Conservation (phyloP, 2,797 vertebrate genomes). For the Hephaestus fuliginosus region DNA sequence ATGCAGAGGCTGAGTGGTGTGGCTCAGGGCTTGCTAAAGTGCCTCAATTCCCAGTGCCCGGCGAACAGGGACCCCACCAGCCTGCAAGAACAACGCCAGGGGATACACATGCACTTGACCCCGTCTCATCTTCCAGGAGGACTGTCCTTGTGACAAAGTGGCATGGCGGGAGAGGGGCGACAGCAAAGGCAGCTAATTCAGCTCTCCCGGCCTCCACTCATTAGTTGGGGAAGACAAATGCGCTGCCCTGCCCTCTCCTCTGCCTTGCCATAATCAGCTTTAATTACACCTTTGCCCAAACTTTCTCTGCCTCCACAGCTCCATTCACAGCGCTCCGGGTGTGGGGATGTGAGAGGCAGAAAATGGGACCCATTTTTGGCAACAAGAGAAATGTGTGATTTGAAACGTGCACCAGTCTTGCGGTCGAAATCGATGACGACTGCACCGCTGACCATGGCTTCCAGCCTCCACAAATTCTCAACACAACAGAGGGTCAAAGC, state of each 20-base stretch:
- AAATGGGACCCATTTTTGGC: constrained; percentile 3
- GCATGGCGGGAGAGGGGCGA: constrained; percentile 51
- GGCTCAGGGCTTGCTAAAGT: constrained; percentile 62
- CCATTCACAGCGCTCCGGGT: constrained; percentile 27
- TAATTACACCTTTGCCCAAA: constrained; percentile 76
- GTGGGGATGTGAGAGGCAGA: neutral
- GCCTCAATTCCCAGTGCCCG: constrained; percentile 56
- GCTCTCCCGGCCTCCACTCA: constrained; percentile 67
- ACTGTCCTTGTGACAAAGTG: constrained; percentile 78
- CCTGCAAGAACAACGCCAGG: constrained; percentile 68
- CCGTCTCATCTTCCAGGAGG: constrained; percentile 70
- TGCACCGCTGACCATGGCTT: neutral
- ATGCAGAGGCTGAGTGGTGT: constrained; percentile 65
- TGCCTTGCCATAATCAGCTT: constrained; percentile 77
- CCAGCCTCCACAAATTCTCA: neutral
- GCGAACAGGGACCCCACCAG: constrained; percentile 52
- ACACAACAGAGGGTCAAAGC: constrained; percentile 25
- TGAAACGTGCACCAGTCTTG: neutral
- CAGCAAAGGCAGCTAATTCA: constrained; percentile 68
- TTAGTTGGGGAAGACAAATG: constrained; percentile 74
- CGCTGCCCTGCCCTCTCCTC: constrained; percentile 58
- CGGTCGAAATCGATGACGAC: neutral
- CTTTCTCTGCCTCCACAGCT: constrained; percentile 58
- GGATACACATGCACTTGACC: constrained; percentile 76
- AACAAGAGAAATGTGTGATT: neutral